Percentiles rank a stretch among this genome's conserved stretches.
These are phyloP conservation scores for Drosophila dives DNA, from an alignment of 2,888 invertebrate species.

Conservation along the genomic window DNA sequence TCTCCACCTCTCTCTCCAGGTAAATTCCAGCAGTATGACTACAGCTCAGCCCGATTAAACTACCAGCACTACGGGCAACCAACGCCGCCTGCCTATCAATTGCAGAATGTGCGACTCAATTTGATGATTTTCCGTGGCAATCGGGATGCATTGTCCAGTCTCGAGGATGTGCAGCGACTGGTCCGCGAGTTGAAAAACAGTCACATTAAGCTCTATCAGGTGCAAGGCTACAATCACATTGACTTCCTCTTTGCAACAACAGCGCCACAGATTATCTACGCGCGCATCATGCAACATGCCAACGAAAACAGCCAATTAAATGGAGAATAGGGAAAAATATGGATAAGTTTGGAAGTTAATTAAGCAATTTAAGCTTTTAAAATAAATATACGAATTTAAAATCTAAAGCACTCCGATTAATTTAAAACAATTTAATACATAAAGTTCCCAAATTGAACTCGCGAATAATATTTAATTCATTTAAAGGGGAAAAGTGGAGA, in stretches of 20 bases:
- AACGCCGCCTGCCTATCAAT: slow-evolving; percentile 79
- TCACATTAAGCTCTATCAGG: slow-evolving; percentile 69
- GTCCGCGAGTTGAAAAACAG: slow-evolving; percentile 68
- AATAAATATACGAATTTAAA: neutral
- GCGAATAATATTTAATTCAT: neutral
- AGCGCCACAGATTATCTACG: slow-evolving; percentile 75
- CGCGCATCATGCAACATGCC: slow-evolving; percentile 72
- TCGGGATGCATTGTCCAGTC: slow-evolving; percentile 70
- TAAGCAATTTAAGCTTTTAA: too few species aligned
- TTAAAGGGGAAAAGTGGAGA: neutral
- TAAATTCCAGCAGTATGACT: slow-evolving; percentile 82
- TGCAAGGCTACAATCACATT: slow-evolving; percentile 82
- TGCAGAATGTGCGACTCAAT: slow-evolving; percentile 79
- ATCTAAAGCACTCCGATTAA: neutral
- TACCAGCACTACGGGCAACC: slow-evolving; percentile 70
- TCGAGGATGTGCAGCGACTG: slow-evolving; percentile 74
- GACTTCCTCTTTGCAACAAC: slow-evolving; percentile 79
- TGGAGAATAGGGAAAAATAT: too few species aligned
- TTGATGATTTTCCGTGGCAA: slow-evolving; percentile 80
- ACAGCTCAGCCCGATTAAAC: slow-evolving; percentile 74
- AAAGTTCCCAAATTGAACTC: neutral
- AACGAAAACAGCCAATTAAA: slow-evolving; percentile 35
- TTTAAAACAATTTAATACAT: neutral
- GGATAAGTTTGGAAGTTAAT: too few species aligned
- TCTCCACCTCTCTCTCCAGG: slow-evolving; percentile 48